phyloP scores from a whole-genome alignment of 2,113 vertebrate genomes.

The Mastomys coucha region DNA sequence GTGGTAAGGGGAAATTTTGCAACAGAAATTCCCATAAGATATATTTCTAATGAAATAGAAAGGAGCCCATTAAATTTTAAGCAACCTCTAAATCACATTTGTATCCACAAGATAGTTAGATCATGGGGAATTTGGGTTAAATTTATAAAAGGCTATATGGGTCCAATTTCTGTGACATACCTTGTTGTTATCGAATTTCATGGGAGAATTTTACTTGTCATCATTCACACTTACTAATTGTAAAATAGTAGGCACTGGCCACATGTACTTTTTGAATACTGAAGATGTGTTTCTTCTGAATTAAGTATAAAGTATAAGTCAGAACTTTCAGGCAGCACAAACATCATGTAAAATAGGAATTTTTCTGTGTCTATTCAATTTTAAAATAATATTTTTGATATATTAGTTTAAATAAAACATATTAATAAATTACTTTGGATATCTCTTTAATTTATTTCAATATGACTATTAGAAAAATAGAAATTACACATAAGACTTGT shows the following conservation, averaged over 20 bases:
- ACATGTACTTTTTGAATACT: not conserved
- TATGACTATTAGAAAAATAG: constrained; percentile 19
- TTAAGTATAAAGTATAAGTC: not conserved
- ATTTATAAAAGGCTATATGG: not conserved
- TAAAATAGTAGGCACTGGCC: not conserved
- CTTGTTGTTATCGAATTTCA: not conserved
- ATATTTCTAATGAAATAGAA: not conserved
- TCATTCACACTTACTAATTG: not conserved
- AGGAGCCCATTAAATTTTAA: not conserved
- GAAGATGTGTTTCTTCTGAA: not conserved
- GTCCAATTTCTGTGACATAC: not conserved
- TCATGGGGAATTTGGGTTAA: not conserved
- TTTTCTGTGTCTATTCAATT: not conserved
- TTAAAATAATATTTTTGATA: constrained; percentile 7
- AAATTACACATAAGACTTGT: not conserved
- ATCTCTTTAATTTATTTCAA: not conserved
- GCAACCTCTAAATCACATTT: constrained; percentile 16
- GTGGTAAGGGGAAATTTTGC: not conserved
- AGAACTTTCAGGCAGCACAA: constrained; percentile 18
- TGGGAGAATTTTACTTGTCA: not conserved
- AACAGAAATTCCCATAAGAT: not conserved
- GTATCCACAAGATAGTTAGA: not conserved
- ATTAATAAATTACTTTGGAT: not conserved
- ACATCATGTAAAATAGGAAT: not conserved
- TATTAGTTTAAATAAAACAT: constrained; percentile 30